Conservation (phyloP, 1,140 invertebrate genomes). For the Aplysia californica region DNA sequence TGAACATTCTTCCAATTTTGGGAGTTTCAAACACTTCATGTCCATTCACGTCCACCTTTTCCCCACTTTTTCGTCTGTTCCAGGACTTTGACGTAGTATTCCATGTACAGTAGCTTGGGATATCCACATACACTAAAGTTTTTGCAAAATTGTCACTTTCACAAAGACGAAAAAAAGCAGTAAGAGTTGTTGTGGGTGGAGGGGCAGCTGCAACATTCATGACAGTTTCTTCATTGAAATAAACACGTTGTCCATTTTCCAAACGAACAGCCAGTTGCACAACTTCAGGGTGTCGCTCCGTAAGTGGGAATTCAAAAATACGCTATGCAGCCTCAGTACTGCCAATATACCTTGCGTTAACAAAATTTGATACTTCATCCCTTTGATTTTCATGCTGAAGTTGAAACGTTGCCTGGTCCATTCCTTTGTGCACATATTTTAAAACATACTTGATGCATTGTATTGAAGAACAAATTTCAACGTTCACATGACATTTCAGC, state of each 20-base stretch:
- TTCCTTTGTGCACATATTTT: slow-evolving; percentile 38
- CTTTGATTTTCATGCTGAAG: slow-evolving; percentile 26
- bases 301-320: slow-evolving; percentile 49
- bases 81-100: not conserved
- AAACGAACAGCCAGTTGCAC: not conserved
- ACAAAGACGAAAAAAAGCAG: not conserved
- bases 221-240: not conserved
- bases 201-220: not conserved
- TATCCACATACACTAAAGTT: not conserved
- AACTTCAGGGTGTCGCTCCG: slow-evolving; percentile 63
- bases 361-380: slow-evolving; percentile 18
- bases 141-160: not conserved
- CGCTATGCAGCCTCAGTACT: slow-evolving; percentile 54
- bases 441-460: slow-evolving; percentile 39
- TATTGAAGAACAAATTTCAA: slow-evolving; percentile 37
- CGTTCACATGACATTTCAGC: slow-evolving; percentile 38
- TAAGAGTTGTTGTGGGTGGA: not conserved
- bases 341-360: slow-evolving; percentile 45
- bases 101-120: not conserved
- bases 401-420: slow-evolving; percentile 28
- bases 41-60: not conserved
- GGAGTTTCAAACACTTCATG: not conserved
- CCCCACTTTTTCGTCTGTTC: not conserved
- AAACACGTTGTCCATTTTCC: not conserved
- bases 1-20: not conserved